Base-by-base conservation (phyloP, 2,888 invertebrate genomes). In the Julus scanicus region DNA sequence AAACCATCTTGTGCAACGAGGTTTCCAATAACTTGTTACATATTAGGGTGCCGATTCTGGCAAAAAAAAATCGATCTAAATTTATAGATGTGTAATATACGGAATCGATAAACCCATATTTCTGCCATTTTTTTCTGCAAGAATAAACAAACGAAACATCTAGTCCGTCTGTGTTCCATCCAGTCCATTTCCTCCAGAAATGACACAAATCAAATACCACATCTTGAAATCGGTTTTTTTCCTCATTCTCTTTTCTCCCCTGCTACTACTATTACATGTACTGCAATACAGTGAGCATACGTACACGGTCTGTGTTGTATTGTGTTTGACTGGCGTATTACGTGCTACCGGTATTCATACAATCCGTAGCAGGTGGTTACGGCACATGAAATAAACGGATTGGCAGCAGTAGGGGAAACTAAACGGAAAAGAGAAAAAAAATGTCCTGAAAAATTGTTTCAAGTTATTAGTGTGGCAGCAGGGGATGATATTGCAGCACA, bases 151-250 rank as follows among this genome's bases (percentile, higher is more conserved):
- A 84, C 48, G 84, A 84, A 84, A 84, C 48, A 84, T 84, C 84
- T 84, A 48, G 84, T 84, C 84, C 84, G 40, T 84, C 84, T 84
- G 84, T 84, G 40, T 84, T 48, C 84, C 84, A 84, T 84, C 84
- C 84, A 84, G 84, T 84, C 84, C 84, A 84, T 84, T 84, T 84
- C 84, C 84, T 84, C 84, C 44, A 84, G 84, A 84, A 84, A 84
- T 84, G 84, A 84, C 84, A 84, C 84, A 84, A 84, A 84, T 84
- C 84, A 84, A 84, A 84, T 48, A 84, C 84, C 40, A 84, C 84
- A 84, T 84, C 84, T 84, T 84, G 84, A 84, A 84, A 84, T 84
- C 44, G n/a, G 1, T 40, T 84, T 84, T 84, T 84, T 11, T 40
- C 17, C 39, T 40, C 8, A 3, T 84, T 84, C 40, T n/a, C 8